These are phyloP conservation scores for Trichomycterus rosablanca DNA, from an alignment of 2,113 vertebrate species.

Conservation along the genomic window DNA sequence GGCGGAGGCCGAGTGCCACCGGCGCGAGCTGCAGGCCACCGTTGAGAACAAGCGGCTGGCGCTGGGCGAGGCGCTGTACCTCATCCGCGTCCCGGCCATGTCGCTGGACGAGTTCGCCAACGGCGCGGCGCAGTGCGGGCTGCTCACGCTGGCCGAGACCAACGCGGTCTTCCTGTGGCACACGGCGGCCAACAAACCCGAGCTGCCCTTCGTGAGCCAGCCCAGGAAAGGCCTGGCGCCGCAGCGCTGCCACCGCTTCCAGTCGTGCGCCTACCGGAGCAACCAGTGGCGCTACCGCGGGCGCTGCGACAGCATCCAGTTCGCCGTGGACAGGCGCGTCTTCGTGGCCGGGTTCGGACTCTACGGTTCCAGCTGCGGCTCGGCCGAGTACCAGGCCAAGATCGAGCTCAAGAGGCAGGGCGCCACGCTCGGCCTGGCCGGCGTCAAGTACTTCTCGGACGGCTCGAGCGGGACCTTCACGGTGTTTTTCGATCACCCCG, in stretches of 20 bases:
- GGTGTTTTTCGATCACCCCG: conserved; percentile 91
- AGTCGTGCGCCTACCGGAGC: conserved; percentile 95
- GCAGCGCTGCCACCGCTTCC: conserved; percentile 93
- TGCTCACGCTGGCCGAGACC: conserved; percentile 91
- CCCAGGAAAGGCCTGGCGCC: conserved; percentile 85
- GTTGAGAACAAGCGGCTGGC: conserved; percentile 90
- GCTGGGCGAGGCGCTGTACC: conserved; percentile 89
- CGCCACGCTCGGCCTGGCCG: conserved; percentile 79
- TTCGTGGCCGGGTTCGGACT: conserved; percentile 95
- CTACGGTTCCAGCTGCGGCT: conserved; percentile 94
- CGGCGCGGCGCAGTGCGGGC: conserved; percentile 88
- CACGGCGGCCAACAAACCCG: conserved; percentile 89
- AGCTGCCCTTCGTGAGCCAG: conserved; percentile 83
- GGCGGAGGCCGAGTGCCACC: conserved; percentile 92
- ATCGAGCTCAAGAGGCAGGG: conserved; percentile 96
- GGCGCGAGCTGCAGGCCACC: conserved; percentile 74
- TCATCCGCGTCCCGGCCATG: conserved; percentile 94
- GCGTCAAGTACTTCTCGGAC: conserved; percentile 94
- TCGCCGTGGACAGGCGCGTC: conserved; percentile 88
- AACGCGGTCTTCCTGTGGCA: conserved; percentile 98
- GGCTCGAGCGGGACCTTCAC: conserved; percentile 95
- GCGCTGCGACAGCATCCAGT: conserved; percentile 97
- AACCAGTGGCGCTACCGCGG: conserved; percentile 98
- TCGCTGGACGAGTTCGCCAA: conserved; percentile 93
- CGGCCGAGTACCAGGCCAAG: conserved; percentile 89